Evolutionary conservation across 1,140 invertebrate genomes (phyloP), one percentile per base, ranked within the genome.

Genomic region (Trichomalopsis sarcophagae): DNA sequence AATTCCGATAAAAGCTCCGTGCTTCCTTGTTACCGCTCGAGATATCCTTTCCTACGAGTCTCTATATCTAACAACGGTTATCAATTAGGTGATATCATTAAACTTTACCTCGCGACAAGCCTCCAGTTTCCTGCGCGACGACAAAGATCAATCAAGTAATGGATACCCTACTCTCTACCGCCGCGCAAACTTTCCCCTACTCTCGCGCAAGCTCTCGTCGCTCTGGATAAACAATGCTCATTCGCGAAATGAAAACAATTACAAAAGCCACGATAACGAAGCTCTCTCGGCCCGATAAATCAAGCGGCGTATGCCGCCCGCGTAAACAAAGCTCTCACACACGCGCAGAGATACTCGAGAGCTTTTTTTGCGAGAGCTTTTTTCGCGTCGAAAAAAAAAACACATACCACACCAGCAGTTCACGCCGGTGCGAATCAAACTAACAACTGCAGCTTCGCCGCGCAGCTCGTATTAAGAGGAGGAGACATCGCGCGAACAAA

Each of bases 361-460:
- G 55, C 55, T 62, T 62, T 62, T 62, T 50, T n/a, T n/a, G n/a
- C 55, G 55, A 62, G 55, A 62, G 55, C 55, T 62, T 62, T 62
- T 78, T 36, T 30, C n/a, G n/a, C 30, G n/a, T 44, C 23, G 23
- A 69, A 80, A 80, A 23, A 27, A 36, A 30, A 62, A 14, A 23
- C 13, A 55, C 36, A 27, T 5, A 36, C 3, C 0, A 36, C 33
- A 3, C 21, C 13, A 14, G 4, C 21, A 13, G 50, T 27, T 62
- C 47, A 62, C 23, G 76, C 14, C 14, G 27, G 40, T 21, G 40
- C 62, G 27, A 80, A 80, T 80, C 33, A 80, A 80, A 80, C 62
- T 47, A 69, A 44, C 78, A 80, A 44, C 33, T 71, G 30, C 23
- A 11, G 62, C 62, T 6, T 36, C 3, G 55, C 13, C 27, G 79